Conservation (phyloP, 2,888 invertebrate species). For the Polydrusus tereticollis region DNA sequence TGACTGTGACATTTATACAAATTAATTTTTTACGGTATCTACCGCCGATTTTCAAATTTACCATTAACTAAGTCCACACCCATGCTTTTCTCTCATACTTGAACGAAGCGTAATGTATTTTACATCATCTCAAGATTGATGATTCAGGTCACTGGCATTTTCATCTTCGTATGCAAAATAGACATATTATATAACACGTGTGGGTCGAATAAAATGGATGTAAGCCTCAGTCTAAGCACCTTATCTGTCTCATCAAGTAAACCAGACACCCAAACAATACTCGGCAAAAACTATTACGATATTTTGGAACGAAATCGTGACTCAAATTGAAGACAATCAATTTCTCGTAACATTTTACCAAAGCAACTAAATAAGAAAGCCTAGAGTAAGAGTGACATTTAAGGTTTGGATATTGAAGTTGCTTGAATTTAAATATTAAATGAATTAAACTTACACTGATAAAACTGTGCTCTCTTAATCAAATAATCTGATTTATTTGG, state of each 20-base stretch:
- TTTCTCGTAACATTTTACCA: slow-evolving; percentile 17
- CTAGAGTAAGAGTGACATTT: slow-evolving; percentile 3
- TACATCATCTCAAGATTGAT: neutral
- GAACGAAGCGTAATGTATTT: too few relatives aligned
- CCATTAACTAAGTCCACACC: neutral
- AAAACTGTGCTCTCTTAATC: too few relatives aligned
- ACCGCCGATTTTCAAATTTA: too few relatives aligned
- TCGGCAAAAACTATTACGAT: slow-evolving; percentile 1
- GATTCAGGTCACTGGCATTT: slow-evolving; percentile 20
- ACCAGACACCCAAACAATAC: slow-evolving; percentile 31
- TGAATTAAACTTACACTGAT: too few relatives aligned
- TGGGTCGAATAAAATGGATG: slow-evolving; percentile 10
- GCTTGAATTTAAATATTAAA: neutral
- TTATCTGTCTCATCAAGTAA: slow-evolving; percentile 20
- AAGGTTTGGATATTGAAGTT: neutral
- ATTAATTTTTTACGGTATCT: too few relatives aligned
- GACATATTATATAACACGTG: slow-evolving; percentile 18
- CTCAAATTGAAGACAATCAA: neutral
- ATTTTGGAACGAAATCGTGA: slow-evolving; percentile 19
- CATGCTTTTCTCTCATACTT: neutral
- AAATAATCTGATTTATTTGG: too few relatives aligned
- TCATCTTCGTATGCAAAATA: neutral
- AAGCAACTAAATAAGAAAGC: slow-evolving; percentile 17
- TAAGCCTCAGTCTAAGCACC: neutral
- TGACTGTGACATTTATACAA: too few relatives aligned